phyloP scores from a whole-genome alignment of 2,797 vertebrate genomes.

The Adelosebastes latens region DNA sequence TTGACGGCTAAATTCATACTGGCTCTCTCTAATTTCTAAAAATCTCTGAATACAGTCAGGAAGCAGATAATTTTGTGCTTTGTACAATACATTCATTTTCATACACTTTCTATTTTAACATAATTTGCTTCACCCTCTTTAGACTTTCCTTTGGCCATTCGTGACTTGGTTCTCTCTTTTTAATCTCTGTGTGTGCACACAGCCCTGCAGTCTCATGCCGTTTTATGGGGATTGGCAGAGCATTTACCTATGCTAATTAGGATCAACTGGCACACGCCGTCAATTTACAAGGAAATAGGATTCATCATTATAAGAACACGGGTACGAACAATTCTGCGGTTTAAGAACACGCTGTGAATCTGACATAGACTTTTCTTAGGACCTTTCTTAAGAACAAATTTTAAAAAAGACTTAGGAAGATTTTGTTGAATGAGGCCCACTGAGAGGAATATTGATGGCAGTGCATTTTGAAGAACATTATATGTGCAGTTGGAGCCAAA shows the following conservation, averaged over 20 bases:
- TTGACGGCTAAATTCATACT: not conserved
- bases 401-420: not conserved
- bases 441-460: constrained; percentile 3
- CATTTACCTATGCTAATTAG: not conserved
- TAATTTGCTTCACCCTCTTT: not conserved
- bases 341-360: not conserved
- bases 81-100: not conserved
- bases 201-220: too few species aligned
- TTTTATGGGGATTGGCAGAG: too few species aligned
- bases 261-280: not conserved
- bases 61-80: not conserved
- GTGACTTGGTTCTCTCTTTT: too few species aligned
- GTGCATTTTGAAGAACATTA: constrained; percentile 2
- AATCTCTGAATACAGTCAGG: not conserved
- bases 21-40: not conserved
- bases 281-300: not conserved
- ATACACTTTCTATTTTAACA: not conserved
- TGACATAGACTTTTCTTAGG: not conserved
- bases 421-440: not conserved
- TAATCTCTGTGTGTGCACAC: too few species aligned
- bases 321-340: not conserved
- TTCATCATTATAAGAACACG: not conserved
- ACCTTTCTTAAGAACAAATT: not conserved
- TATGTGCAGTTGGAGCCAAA: constrained; percentile 14
- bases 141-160: too few species aligned